Percentiles rank a stretch among this genome's conserved stretches.
Evolutionary conservation across 2,888 invertebrate species (phyloP).

Genomic region (Gortyna flavago): DNA sequence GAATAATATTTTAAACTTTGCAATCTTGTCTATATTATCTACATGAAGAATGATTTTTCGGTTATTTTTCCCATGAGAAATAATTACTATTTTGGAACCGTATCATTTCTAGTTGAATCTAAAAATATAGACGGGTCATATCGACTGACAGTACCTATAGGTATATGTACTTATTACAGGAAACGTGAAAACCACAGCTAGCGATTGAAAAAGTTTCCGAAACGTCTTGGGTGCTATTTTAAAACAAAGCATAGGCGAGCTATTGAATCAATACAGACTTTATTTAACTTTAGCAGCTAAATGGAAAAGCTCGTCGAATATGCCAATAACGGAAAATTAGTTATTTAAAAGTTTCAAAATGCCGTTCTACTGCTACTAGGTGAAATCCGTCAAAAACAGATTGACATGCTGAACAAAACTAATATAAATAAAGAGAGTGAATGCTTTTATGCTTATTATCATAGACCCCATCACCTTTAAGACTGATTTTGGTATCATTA

Average conservation of each 20-base stretch:
- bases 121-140: neutral
- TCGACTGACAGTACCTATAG: neutral
- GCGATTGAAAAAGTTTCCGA: constrained; percentile 18
- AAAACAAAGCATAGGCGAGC: neutral
- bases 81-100: neutral
- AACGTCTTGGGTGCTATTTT: neutral
- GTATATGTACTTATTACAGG: neutral
- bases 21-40: neutral
- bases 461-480: neutral
- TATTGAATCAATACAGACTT: constrained; percentile 26
- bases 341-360: neutral
- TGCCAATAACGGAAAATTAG: neutral
- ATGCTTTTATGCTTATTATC: neutral
- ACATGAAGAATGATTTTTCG: neutral
- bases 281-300: constrained; percentile 24
- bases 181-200: neutral
- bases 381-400: neutral
- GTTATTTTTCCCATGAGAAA: neutral
- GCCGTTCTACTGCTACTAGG: neutral
- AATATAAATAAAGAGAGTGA: neutral
- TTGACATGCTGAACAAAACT: neutral
- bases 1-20: constrained; percentile 1
- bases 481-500: neutral
- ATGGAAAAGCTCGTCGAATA: constrained; percentile 10
- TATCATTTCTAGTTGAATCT: neutral